Conservation (phyloP, 2,888 invertebrate genomes). For the Parnassius apollo region DNA sequence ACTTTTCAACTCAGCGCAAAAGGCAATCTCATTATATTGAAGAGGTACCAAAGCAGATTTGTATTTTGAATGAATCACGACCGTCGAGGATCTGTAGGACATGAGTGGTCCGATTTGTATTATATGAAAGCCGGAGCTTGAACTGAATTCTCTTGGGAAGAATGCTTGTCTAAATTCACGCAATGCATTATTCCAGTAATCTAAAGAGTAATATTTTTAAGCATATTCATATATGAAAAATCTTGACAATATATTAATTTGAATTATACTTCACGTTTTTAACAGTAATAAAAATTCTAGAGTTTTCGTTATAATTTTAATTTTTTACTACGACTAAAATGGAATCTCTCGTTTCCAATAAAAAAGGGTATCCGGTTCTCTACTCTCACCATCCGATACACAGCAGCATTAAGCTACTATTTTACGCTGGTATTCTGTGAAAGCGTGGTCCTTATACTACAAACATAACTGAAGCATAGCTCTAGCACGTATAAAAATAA, state of each 20-base stretch:
- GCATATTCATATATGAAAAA: neutral
- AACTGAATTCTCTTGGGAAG: constrained; percentile 25
- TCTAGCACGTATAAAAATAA: too few species aligned
- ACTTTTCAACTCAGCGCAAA: constrained; percentile 28
- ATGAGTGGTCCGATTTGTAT: constrained; percentile 29
- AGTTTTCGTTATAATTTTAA: neutral
- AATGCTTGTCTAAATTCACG: constrained; percentile 26
- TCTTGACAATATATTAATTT: neutral
- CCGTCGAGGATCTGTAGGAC: constrained; percentile 26
- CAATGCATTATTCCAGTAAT: constrained; percentile 20
- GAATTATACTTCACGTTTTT: too few species aligned
- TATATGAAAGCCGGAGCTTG: constrained; percentile 27
- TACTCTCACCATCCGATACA: too few species aligned
- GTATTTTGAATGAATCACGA: constrained; percentile 30
- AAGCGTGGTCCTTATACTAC: too few species aligned
- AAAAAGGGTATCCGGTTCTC: too few species aligned
- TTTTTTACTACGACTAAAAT: neutral
- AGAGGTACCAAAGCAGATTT: constrained; percentile 29
- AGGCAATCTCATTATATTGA: constrained; percentile 30
- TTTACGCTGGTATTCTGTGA: too few species aligned
- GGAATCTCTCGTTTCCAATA: too few species aligned
- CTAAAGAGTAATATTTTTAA: constrained; percentile 17
- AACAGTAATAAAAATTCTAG: neutral
- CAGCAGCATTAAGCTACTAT: too few species aligned
- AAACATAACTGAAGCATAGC: too few species aligned